phyloP scores from a whole-genome alignment of 2,797 vertebrate species.

The Melopsittacus undulatus region DNA sequence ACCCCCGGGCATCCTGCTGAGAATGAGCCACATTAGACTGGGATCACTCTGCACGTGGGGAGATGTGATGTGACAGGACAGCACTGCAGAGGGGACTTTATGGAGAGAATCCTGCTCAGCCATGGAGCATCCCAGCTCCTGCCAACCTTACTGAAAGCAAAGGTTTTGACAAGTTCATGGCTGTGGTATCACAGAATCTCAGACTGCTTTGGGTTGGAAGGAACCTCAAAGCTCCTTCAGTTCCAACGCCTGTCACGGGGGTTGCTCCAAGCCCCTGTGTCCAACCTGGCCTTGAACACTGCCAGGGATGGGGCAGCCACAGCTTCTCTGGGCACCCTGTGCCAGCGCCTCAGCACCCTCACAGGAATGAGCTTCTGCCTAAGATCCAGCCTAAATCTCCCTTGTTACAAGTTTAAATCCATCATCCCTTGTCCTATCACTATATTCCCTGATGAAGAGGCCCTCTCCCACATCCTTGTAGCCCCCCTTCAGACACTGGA shows the following conservation, averaged over 20 bases:
- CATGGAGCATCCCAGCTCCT: neutral
- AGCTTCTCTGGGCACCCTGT: no score
- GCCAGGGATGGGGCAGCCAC: no score
- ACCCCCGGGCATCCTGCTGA: neutral
- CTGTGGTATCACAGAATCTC: neutral
- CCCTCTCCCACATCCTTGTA: no score
- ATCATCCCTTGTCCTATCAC: no score
- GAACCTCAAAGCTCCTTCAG: neutral
- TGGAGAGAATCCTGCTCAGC: neutral
- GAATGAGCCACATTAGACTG: neutral
- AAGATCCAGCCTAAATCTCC: no score
- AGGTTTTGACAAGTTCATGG: neutral
- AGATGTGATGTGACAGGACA: neutral
- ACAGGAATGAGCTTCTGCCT: no score
- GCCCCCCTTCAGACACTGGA: no score
- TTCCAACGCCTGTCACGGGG: accelerated
- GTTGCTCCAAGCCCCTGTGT: neutral
- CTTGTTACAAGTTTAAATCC: no score
- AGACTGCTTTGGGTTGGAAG: neutral
- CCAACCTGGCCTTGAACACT: neutral
- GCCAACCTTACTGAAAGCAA: neutral
- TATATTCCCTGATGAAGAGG: no score
- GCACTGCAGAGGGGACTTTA: neutral
- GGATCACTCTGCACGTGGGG: neutral
- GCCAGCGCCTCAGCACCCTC: no score